A percentile compares a stretch with the other conserved stretches of the same genome.
phyloP scores from a whole-genome alignment of 1,140 invertebrate species.

The Drosophila baimaii region DNA sequence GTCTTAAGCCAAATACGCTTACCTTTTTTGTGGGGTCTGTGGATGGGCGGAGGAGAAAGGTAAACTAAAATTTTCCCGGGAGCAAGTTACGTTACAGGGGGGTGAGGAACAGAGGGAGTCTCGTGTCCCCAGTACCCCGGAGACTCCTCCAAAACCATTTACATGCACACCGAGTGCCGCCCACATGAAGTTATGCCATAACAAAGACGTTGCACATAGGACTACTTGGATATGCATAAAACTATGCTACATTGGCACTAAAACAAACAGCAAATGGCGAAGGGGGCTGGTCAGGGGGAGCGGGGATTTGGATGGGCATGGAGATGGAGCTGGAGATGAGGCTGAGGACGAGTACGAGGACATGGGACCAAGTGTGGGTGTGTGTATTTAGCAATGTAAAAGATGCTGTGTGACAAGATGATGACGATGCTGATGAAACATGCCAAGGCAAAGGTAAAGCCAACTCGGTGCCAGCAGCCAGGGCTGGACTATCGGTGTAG shows the following conservation, averaged over 20 bases:
- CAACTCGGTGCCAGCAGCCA: constrained; percentile 25
- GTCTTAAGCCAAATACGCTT: constrained; percentile 41
- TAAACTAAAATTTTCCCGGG: constrained; percentile 58
- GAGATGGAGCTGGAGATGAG: no score
- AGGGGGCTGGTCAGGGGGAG: constrained; percentile 12
- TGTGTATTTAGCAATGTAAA: constrained; percentile 44
- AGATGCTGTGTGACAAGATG: constrained; percentile 57
- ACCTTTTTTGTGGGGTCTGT: constrained; percentile 41
- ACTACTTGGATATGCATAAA: constrained; percentile 80
- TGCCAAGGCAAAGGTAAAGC: constrained; percentile 63
- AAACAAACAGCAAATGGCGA: constrained; percentile 74
- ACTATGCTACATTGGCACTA: constrained; percentile 82
- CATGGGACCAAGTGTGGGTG: constrained; percentile 19
- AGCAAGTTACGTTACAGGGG: constrained; percentile 29
- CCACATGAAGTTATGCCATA: constrained; percentile 63
- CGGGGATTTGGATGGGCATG: constrained; percentile 21
- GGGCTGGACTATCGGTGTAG: constrained; percentile 36
- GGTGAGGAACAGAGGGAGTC: neutral
- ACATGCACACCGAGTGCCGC: constrained; percentile 45
- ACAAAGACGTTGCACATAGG: constrained; percentile 72
- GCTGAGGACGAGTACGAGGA: constrained; percentile 12
- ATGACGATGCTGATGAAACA: constrained; percentile 64
- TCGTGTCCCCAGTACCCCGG: neutral
- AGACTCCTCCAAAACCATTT: constrained; percentile 56
- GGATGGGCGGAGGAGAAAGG: constrained; percentile 14